phyloP scores from a whole-genome alignment of 2,888 invertebrate species.

The Ophioninae sp. region DNA sequence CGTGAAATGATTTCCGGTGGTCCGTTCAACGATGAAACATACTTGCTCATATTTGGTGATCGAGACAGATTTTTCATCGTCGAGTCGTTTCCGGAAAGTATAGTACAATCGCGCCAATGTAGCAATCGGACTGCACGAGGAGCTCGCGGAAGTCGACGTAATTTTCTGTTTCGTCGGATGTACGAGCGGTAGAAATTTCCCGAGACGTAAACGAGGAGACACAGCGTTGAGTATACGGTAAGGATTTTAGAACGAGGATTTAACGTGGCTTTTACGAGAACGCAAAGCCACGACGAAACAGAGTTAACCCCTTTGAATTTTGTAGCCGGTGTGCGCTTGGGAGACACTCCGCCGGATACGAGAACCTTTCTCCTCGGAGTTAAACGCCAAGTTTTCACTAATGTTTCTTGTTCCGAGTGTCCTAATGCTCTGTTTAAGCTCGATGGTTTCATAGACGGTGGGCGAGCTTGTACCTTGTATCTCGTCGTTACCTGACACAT shows the following conservation, averaged over 20 bases:
- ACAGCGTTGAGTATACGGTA: constrained; percentile 45
- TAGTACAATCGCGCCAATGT: neutral
- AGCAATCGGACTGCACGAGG: constrained; percentile 32
- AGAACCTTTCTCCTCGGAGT: constrained; percentile 51
- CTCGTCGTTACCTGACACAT: constrained; percentile 48
- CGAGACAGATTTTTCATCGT: neutral
- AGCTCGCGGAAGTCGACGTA: constrained; percentile 32
- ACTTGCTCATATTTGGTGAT: neutral
- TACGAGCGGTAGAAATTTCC: constrained; percentile 32
- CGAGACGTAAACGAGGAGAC: constrained; percentile 31
- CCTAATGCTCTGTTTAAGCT: constrained; percentile 77
- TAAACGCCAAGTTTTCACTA: constrained; percentile 78
- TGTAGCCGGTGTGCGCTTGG: constrained; percentile 47
- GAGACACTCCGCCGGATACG: constrained; percentile 42
- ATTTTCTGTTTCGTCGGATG: constrained; percentile 29
- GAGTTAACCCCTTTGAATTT: constrained; percentile 51
- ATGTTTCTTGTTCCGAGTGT: constrained; percentile 78
- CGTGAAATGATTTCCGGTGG: neutral
- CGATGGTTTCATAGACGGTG: constrained; percentile 18
- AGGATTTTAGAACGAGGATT: constrained; percentile 66
- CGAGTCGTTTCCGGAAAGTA: neutral
- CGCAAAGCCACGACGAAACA: constrained; percentile 57
- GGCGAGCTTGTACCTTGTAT: constrained; percentile 47
- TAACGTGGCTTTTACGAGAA: constrained; percentile 63
- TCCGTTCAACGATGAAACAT: neutral